These are phyloP conservation scores for Drosophila ercepeae DNA, from an alignment of 1,140 invertebrate genomes.

Conservation along the genomic window DNA sequence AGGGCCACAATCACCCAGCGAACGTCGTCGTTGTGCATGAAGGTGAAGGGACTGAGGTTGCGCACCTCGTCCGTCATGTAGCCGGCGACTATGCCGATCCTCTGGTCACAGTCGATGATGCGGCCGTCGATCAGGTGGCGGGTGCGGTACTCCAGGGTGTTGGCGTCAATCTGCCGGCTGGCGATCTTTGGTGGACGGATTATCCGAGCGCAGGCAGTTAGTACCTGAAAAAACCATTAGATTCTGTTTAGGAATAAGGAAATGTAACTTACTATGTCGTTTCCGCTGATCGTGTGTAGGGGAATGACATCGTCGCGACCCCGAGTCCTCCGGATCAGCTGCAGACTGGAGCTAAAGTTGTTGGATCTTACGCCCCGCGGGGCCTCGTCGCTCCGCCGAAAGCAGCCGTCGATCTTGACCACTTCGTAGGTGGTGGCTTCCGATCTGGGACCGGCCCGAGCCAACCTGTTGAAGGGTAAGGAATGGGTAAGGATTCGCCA, in stretches of 20 bases:
- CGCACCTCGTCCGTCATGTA: conserved; percentile 93
- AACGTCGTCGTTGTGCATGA: conserved; percentile 94
- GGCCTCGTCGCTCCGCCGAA: conserved; percentile 85
- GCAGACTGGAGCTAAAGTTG: conserved; percentile 84
- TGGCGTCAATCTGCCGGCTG: conserved; percentile 89
- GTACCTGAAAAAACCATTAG: conserved; percentile 84
- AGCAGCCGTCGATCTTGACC: conserved; percentile 86
- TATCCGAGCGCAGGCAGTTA: conserved; percentile 88
- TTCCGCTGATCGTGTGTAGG: conserved; percentile 85
- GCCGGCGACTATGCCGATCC: conserved; percentile 92
- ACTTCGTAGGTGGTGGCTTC: conserved; percentile 88
- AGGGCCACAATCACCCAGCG: conserved; percentile 92
- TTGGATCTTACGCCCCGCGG: conserved; percentile 73
- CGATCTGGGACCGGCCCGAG: conserved; percentile 86
- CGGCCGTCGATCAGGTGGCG: conserved; percentile 92
- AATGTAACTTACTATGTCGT: conserved; percentile 86
- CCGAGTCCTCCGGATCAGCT: conserved; percentile 84
- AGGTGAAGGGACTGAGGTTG: conserved; percentile 92
- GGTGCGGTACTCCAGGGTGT: conserved; percentile 93
- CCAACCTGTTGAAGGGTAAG: conserved; percentile 85
- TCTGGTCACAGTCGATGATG: conserved; percentile 93
- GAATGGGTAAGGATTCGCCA: not conserved
- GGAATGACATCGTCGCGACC: conserved; percentile 84
- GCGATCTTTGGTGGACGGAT: conserved; percentile 88
- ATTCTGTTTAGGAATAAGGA: not conserved